A percentile compares a stretch with the other conserved stretches of the same genome.
phyloP scores from a whole-genome alignment of 2,113 vertebrate genomes.

The Chaetops frenatus region DNA sequence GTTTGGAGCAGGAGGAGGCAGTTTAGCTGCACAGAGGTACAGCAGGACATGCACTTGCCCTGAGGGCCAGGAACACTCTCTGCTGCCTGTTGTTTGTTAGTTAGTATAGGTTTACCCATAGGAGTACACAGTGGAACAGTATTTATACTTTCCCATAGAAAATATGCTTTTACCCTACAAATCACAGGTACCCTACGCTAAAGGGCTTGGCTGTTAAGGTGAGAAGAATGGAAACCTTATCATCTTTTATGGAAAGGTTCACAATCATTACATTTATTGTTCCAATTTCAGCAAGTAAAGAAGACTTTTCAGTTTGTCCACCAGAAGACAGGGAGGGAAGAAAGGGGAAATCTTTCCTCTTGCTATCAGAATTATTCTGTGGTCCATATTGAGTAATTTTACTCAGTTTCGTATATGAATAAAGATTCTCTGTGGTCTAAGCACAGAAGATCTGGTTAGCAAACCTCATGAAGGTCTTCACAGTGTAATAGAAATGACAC shows the following conservation, averaged over 20 bases:
- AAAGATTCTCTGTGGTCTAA: background rate
- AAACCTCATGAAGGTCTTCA: conserved; percentile 17
- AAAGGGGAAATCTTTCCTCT: background rate
- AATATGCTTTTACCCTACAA: background rate
- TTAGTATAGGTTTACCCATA: background rate
- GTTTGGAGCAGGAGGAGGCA: background rate
- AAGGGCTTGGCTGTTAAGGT: background rate
- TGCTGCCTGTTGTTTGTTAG: background rate
- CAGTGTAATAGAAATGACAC: conserved; percentile 52
- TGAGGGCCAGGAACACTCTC: background rate
- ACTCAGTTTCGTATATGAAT: background rate
- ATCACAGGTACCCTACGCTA: background rate
- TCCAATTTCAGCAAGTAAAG: background rate
- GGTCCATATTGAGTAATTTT: background rate
- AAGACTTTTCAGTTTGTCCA: background rate
- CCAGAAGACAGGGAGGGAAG: background rate
- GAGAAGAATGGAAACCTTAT: background rate
- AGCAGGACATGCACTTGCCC: background rate
- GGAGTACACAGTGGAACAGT: background rate
- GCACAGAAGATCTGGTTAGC: background rate
- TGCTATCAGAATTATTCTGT: background rate
- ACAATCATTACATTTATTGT: background rate
- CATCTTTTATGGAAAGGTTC: background rate
- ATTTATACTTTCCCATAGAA: background rate
- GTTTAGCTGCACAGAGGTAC: background rate